Evolutionary conservation across 1,140 invertebrate species (phyloP), one percentile per base, ranked within the genome.

Genomic region (Cepaea nemoralis): DNA sequence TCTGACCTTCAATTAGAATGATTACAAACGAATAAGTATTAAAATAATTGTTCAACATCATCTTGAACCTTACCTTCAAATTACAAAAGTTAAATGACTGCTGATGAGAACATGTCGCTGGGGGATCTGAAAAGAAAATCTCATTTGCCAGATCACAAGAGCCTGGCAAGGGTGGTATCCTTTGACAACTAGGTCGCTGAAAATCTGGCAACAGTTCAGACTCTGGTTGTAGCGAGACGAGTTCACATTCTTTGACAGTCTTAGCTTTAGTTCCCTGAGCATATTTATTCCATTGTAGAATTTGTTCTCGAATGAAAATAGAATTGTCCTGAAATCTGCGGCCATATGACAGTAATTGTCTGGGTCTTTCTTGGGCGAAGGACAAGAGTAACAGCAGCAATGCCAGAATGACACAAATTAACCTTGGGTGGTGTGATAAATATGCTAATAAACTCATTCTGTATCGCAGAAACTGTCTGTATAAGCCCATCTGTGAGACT

Each of bases 81-180:
- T 71, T 37, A 69, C 86, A 87, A 55, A 83, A 80, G 48, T 83
- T 59, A 24, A 76, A 39, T 14, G 8, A 24, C n/a, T 27, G 37
- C 19, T 83, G 78, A 24, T 73, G 69, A 22, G 71, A 50, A 39
- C 86, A 87, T 31, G 80, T 39, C 14, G 48, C 80, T 48, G 71
- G 50, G 33, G 82, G 78, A 0, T 59, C 31, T 48, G 69, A 74
- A 14, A 70, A 67, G 69, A 88, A 88, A 42, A 86, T 67, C 50
- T 85, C 42, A 3, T 82, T 55, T 5, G 86, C 86, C 27, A 85
- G 31, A 19, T 82, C 76, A 84, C 87, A 88, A 12, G 86, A 86
- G 3, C 83, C 83, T 24, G 73, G 75, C 0, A 80, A 55, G 27
- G 87, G 87, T 37, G 71, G 27, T 16, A 85, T 76, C 42, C 85